A percentile compares a stretch with the other conserved stretches of the same genome.
phyloP scores from a whole-genome alignment of 35 echinoderm and acorn worm species.

The Hemicentrotus pulcherrimus region DNA sequence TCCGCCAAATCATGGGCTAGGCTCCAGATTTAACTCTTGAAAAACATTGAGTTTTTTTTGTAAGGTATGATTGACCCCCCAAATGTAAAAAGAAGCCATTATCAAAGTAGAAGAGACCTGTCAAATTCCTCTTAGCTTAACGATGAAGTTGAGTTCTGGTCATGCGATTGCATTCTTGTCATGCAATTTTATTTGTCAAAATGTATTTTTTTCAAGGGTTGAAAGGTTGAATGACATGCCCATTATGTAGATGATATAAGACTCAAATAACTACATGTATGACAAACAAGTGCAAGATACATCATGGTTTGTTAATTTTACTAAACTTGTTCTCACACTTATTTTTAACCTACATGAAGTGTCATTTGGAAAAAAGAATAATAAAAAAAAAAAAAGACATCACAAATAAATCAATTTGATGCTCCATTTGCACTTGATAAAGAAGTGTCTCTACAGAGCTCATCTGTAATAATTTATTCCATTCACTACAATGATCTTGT shows the following conservation, averaged over 20 bases:
- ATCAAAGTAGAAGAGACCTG: neutral
- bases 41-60: neutral
- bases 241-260: no score
- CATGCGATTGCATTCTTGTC: no score
- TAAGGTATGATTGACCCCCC: neutral
- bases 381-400: neutral
- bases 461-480: neutral
- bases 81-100: neutral
- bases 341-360: neutral
- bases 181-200: neutral
- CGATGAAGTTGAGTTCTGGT: no score
- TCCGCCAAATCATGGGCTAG: neutral
- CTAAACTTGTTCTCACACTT: neutral
- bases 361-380: neutral
- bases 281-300: neutral
- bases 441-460: neutral
- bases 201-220: no score
- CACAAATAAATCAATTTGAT: neutral
- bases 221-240: no score
- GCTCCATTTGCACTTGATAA: neutral
- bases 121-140: neutral
- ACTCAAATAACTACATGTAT: no score
- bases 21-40: neutral
- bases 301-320: neutral
- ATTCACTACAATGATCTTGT: neutral